phyloP scores from a whole-genome alignment of 2,113 vertebrate genomes.

The Perca flavescens region DNA sequence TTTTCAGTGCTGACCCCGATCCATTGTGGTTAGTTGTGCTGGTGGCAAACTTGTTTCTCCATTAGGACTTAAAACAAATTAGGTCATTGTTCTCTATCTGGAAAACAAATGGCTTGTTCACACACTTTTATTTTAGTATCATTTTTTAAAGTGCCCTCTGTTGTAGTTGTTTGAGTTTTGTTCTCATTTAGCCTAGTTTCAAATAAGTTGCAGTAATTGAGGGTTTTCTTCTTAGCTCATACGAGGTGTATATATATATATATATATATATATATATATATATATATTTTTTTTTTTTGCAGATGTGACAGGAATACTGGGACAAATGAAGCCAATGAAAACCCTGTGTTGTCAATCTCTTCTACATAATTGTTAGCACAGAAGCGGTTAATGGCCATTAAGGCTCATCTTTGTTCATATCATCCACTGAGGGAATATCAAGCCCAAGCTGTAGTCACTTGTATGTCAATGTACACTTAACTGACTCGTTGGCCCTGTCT shows the following conservation, averaged over 20 bases:
- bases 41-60: conserved; percentile 67
- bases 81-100: conserved; percentile 67
- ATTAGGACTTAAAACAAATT: conserved; percentile 67
- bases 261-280: too few species aligned
- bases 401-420: conserved; percentile 7
- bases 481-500: neutral
- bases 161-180: conserved; percentile 30
- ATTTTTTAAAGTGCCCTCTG: conserved; percentile 45
- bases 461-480: conserved; percentile 12
- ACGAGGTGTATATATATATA: too few species aligned
- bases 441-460: conserved; percentile 20
- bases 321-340: neutral
- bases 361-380: neutral
- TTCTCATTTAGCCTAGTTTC: conserved; percentile 44
- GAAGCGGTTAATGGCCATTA: neutral
- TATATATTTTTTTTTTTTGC: too few species aligned
- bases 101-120: conserved; percentile 62
- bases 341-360: neutral
- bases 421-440: neutral
- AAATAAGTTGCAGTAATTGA: conserved; percentile 2
- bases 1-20: conserved; percentile 67
- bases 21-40: conserved; percentile 71
- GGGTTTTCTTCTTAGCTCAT: neutral
- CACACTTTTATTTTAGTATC: conserved; percentile 53
- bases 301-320: neutral